Base-by-base conservation (phyloP, 2,113 vertebrate species). In the Cheirogaleus medius region DNA sequence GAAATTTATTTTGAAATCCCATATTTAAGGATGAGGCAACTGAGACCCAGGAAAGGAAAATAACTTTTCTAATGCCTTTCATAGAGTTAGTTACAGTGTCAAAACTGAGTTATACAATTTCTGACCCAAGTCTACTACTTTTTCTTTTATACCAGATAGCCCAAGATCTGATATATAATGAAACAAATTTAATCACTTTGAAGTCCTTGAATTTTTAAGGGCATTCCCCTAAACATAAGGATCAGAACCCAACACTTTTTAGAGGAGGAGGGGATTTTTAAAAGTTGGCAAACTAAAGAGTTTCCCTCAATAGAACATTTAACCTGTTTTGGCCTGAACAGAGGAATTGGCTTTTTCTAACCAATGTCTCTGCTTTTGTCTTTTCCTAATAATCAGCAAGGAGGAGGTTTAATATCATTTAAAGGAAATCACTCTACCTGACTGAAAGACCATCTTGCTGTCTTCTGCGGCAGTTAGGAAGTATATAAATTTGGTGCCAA, bases 381-480 rank as follows among this genome's bases (percentile, higher is more conserved):
- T 96, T 32, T 93, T 69, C 69, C 8, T 54, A 90, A 64, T 87
- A 73, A 90, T 84, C 68, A 89, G 23, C 39, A 85, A 60, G 34
- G 87, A 94, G 44, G 27, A 84, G 25, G 17, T 56, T 34, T 91
- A 68, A 92, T 83, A 14, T 49, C 8, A 37, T 44, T 74, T 84
- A 93, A 69, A 82, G 52, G 39, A 90, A 92, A 86, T 92, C 84
- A 92, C 9, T 58, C 56, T 60, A 60, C 23, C 25, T 91, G 68
- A 83, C 27, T 74, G 52, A 42, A 49, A 85, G n/a, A 49, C n/a
- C n/a, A 84, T 78, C 84, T 78, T 94, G 96, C 23, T 91, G 37
- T 96, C 86, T 74, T 90, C 64, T 90, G 32, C 39, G 63, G 68
- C 69, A 64, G n/a, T 92, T 96, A 83, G 39, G 44, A 80, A 92